These are phyloP conservation scores for Thaleichthys pacificus DNA, from an alignment of 2,797 vertebrate genomes.

Conservation along the genomic window DNA sequence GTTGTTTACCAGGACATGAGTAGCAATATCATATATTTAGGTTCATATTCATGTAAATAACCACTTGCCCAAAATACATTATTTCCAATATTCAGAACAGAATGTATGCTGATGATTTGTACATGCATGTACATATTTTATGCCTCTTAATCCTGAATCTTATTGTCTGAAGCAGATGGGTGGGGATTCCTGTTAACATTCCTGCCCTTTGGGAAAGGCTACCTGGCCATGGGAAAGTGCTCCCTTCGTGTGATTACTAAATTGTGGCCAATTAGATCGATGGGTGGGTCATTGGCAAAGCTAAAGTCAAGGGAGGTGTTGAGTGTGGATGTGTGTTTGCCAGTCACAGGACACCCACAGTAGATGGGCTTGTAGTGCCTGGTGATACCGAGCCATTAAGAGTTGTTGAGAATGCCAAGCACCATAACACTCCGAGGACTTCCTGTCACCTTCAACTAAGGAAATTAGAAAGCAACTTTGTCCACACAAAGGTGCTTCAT, in stretches of 20 bases:
- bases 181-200: conserved; percentile 56
- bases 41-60: neutral
- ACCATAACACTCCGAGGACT: too few relatives aligned
- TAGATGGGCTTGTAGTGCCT: conserved; percentile 40
- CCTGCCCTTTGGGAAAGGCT: conserved; percentile 69
- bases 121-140: conserved; percentile 50
- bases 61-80: too few relatives aligned
- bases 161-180: conserved; percentile 36
- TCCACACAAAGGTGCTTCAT: too few relatives aligned
- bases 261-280: conserved; percentile 84
- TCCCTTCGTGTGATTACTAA: conserved; percentile 72
- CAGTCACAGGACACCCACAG: conserved; percentile 44
- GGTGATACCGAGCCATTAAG: conserved; percentile 61
- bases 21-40: neutral
- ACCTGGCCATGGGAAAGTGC: conserved; percentile 66
- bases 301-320: conserved; percentile 77
- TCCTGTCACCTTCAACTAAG: too few relatives aligned
- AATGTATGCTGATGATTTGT: conserved; percentile 5
- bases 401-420: conserved; percentile 57
- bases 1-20: conserved; percentile 14
- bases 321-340: conserved; percentile 61
- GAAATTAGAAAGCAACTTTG: too few relatives aligned
- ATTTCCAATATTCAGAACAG: neutral
- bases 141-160: conserved; percentile 56
- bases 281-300: conserved; percentile 79